Conservation (phyloP, 2,113 vertebrate species). For the Hemichromis elongatus region DNA sequence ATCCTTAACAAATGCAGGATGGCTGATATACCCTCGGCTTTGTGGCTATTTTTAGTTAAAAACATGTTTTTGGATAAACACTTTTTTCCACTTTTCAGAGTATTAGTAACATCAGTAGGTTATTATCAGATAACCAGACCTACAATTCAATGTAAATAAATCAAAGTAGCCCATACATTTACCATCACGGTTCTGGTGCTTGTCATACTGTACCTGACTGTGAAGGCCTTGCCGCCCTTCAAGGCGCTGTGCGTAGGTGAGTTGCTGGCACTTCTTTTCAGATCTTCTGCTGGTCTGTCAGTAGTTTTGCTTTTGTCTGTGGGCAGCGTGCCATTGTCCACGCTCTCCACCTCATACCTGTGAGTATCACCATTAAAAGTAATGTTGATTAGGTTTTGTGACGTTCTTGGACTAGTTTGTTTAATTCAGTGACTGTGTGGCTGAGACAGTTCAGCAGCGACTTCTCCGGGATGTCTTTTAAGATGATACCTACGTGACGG, state of each 20-base stretch:
- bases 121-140: background rate
- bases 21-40: background rate
- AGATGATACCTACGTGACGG: slow-evolving; percentile 71
- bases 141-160: background rate
- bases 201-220: slow-evolving; percentile 72
- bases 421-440: background rate
- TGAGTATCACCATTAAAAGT: background rate
- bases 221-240: slow-evolving; percentile 72
- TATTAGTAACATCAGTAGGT: background rate
- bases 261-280: slow-evolving; percentile 73
- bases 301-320: slow-evolving; percentile 69
- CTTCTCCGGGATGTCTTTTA: background rate
- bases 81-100: background rate
- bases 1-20: background rate
- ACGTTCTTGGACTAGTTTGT: background rate
- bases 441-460: background rate
- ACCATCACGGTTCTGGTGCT: background rate
- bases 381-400: background rate
- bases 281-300: slow-evolving; percentile 81
- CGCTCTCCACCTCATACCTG: slow-evolving; percentile 81
- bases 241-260: slow-evolving; percentile 69
- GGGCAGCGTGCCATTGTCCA: slow-evolving; percentile 71
- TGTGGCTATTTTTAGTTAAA: background rate
- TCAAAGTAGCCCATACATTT: background rate
- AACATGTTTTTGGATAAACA: background rate